Evolutionary conservation across 2,113 vertebrate genomes (phyloP).

Genomic region (Brachionichthys hirsutus): DNA sequence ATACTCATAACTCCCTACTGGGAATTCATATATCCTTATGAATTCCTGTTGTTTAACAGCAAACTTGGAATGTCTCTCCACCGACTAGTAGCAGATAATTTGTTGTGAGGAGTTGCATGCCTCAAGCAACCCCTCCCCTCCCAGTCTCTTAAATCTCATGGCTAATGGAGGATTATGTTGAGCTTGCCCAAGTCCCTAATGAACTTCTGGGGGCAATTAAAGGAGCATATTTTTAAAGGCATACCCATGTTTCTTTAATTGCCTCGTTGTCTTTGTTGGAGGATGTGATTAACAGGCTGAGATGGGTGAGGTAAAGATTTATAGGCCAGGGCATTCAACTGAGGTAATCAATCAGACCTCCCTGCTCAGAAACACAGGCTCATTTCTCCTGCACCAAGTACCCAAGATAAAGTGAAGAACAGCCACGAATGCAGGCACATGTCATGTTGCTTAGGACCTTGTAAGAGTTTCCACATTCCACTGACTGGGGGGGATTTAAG

Average conservation of each 20-base stretch:
- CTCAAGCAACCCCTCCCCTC: not conserved
- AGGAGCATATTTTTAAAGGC: conserved; percentile 57
- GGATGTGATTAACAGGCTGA: conserved; percentile 61
- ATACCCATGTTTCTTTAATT: conserved; percentile 59
- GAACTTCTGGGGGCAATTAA: conserved; percentile 65
- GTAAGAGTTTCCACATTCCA: not conserved
- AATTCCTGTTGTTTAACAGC: too few species aligned
- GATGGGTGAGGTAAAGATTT: conserved; percentile 57
- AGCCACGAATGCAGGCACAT: not conserved
- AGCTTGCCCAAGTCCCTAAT: conserved; percentile 52
- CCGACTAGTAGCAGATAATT: too few species aligned
- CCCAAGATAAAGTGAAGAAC: conserved; percentile 21
- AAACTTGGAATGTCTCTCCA: too few species aligned
- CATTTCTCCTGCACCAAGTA: conserved; percentile 47
- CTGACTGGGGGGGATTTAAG: not conserved
- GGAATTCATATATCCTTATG: too few species aligned
- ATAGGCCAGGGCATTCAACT: conserved; percentile 39
- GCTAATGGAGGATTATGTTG: conserved; percentile 53
- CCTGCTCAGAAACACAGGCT: conserved; percentile 42
- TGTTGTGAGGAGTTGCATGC: too few species aligned
- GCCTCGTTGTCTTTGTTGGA: conserved; percentile 57
- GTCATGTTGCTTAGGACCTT: conserved; percentile 1
- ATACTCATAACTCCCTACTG: too few species aligned
- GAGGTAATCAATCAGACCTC: conserved; percentile 64
- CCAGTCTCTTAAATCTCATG: conserved; percentile 34